Conservation (phyloP, 1,140 invertebrate species). For the Drosophila mojavensis region DNA sequence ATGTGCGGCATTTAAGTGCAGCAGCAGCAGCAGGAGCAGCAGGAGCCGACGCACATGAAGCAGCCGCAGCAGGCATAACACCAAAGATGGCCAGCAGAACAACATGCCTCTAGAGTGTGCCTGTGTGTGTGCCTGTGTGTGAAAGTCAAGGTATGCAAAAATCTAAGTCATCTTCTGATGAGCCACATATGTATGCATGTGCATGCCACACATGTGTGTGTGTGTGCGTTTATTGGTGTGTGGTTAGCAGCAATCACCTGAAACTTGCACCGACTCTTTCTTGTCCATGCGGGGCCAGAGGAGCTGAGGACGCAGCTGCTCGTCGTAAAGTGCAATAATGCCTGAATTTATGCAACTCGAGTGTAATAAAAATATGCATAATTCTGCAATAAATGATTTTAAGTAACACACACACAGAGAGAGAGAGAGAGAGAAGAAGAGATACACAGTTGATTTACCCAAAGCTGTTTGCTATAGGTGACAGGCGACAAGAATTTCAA, state of each 20-base stretch:
- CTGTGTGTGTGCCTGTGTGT: constrained; percentile 13
- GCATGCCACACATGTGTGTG: constrained; percentile 8
- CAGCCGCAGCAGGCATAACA: constrained; percentile 30
- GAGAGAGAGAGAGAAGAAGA: constrained; percentile 28
- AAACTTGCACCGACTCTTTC: constrained; percentile 48
- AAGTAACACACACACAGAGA: constrained; percentile 52
- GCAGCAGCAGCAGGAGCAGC: constrained; percentile 27
- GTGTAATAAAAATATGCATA: constrained; percentile 82
- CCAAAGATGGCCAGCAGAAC: constrained; percentile 4
- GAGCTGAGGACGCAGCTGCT: constrained; percentile 66
- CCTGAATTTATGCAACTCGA: constrained; percentile 79
- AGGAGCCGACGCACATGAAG: constrained; percentile 22
- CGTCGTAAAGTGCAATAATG: constrained; percentile 81
- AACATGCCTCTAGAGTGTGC: neutral
- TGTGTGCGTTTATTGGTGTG: constrained; percentile 37
- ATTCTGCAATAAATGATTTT: constrained; percentile 80
- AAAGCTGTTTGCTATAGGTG: constrained; percentile 35
- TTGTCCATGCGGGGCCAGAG: constrained; percentile 5
- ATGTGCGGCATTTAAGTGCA: constrained; percentile 73
- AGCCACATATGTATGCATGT: constrained; percentile 40
- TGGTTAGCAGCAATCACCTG: constrained; percentile 63
- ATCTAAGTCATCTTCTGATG: constrained; percentile 68
- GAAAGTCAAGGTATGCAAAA: constrained; percentile 68
- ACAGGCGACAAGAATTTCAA: constrained; percentile 62
- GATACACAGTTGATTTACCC: constrained; percentile 39